These are phyloP conservation scores for Alitta virens DNA, from an alignment of 2,888 invertebrate species.

Conservation along the genomic window DNA sequence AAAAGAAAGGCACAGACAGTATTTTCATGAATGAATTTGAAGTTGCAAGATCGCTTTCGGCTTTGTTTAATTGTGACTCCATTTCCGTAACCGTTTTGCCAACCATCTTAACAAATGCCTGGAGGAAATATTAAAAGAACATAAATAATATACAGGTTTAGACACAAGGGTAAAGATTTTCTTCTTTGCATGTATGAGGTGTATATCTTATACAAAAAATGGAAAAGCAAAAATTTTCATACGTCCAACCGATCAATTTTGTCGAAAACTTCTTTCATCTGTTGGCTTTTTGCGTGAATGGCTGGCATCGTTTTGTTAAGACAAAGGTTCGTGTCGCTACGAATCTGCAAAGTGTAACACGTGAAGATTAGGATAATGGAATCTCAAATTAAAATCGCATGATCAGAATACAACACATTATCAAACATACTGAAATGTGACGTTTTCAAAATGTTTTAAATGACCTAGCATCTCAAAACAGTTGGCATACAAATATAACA, in stretches of 20 bases:
- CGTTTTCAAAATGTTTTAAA: no score
- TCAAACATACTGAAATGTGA: no score
- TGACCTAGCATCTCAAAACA: no score
- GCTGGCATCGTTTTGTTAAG: constrained; percentile 42
- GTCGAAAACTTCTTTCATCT: constrained; percentile 44
- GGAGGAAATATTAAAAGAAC: constrained; percentile 19
- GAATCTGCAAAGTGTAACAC: no score
- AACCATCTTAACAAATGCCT: constrained; percentile 46
- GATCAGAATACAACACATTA: no score
- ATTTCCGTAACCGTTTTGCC: constrained; percentile 36
- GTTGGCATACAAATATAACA: no score
- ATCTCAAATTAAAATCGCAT: no score
- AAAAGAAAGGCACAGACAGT: constrained; percentile 37
- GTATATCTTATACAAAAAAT: not conserved
- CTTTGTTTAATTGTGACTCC: constrained; percentile 43
- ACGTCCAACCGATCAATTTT: constrained; percentile 50
- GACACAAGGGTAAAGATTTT: no score
- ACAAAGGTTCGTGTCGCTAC: constrained; percentile 48
- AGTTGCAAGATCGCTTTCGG: constrained; percentile 43
- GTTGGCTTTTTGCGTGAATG: constrained; percentile 41
- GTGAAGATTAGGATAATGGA: constrained; percentile 13
- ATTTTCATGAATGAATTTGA: constrained; percentile 45
- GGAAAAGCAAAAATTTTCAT: not conserved
- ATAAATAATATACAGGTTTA: no score
- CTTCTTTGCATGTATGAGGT: no score